Evolutionary conservation across 2,797 vertebrate species (phyloP), one percentile per base, ranked within the genome.

Genomic region (Heterohyrax brucei): DNA sequence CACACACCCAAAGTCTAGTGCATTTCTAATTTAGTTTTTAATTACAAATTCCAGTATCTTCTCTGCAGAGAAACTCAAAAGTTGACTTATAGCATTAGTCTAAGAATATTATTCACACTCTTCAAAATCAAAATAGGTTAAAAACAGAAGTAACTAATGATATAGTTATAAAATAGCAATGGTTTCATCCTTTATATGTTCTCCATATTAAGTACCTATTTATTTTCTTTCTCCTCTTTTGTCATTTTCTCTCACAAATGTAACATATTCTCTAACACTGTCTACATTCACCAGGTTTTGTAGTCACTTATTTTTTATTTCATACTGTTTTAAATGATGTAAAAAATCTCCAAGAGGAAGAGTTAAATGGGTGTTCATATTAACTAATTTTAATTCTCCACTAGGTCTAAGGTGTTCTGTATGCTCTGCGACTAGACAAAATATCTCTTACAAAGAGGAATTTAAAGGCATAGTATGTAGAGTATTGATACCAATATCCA

Each of bases 331-430:
- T 93, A 95, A 92, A 46, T 53, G 44, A 85, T 8, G 76, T 5
- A 73, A 83, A 76, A 76, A 89, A 94, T 79, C 66, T 93, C 10
- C 13, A 91, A 64, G 30, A 66, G 19, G 68, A 78, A 87, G 24
- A 46, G 30, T 28, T 79, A 50, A 94, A n/a, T 18, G 76, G 72
- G 26, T 14, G 53, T 94, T 85, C 46, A 68, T 28, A 91, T 85
- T 70, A 76, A 95, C 21, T 73, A 22, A 87, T 39, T 97, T 91
- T 78, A 94, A 76, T 87, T 94, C 22, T 59, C 33, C 82, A 66
- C 61, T 90, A 16, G 18, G 39, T 76, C 3, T 91, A 93, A 87
- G 12, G 50, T 44, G 22, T 33, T 33, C 16, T 72, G 46, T 22
- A 91, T 4, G 79, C 18, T 82, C 64, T 78, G 26, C n/a, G 33